phyloP scores from a whole-genome alignment of 2,113 vertebrate genomes.

The Anthoscopus minutus region DNA sequence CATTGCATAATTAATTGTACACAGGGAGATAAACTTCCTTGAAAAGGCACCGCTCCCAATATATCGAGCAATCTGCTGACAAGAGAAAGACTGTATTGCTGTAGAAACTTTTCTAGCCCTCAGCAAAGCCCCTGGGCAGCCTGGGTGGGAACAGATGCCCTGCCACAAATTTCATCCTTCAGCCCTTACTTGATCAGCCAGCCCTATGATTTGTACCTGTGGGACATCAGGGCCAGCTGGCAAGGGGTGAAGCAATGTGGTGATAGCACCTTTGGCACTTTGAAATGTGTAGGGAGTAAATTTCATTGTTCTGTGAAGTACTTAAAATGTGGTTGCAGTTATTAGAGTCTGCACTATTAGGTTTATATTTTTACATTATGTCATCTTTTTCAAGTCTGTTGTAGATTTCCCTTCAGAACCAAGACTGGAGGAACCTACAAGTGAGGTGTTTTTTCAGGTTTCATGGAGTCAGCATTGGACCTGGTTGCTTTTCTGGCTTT shows the following conservation, averaged over 20 bases:
- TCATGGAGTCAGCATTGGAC: neutral
- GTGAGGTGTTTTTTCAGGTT: neutral
- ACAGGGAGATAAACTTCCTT: neutral
- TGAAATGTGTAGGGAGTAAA: neutral
- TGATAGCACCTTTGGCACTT: neutral
- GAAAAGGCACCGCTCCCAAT: neutral
- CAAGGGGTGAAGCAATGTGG: neutral
- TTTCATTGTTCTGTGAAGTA: neutral
- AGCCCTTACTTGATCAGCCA: neutral
- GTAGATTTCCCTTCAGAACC: neutral
- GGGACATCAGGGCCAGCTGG: neutral
- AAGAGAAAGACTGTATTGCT: neutral
- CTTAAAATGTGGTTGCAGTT: neutral
- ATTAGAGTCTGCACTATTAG: neutral
- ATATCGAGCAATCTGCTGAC: neutral
- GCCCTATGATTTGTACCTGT: fast-evolving
- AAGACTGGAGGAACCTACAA: neutral
- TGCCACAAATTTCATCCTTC: neutral
- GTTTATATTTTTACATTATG: neutral
- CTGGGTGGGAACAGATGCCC: neutral
- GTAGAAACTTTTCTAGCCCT: neutral
- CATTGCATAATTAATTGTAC: neutral
- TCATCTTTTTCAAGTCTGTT: neutral
- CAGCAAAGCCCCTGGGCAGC: neutral
- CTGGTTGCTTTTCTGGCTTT: neutral